phyloP scores from a whole-genome alignment of 2,113 vertebrate genomes.

The Microcebus jonahi region DNA sequence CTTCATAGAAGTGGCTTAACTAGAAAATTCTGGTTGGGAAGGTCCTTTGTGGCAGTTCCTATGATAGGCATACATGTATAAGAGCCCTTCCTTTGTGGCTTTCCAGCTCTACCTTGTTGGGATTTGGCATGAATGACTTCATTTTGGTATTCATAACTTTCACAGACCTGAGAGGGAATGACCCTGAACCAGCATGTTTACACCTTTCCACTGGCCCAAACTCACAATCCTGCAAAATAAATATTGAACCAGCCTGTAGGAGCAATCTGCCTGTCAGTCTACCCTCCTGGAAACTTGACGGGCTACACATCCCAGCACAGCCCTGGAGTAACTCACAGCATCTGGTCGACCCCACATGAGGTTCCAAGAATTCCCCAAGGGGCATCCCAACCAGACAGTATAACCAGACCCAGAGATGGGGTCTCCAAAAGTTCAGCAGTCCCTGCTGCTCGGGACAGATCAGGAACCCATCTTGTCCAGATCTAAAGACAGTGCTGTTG shows the following conservation, averaged over 20 bases:
- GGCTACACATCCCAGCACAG: not conserved
- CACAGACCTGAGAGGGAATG: not conserved
- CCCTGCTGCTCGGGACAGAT: not conserved
- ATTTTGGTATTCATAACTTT: not conserved
- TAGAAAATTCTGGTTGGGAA: not conserved
- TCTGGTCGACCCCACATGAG: not conserved
- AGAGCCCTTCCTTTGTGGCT: not conserved
- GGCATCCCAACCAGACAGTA: not conserved
- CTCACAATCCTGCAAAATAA: not conserved
- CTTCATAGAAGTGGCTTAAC: not conserved
- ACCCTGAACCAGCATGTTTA: not conserved
- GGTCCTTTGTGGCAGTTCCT: not conserved
- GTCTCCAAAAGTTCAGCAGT: not conserved
- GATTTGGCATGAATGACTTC: not conserved
- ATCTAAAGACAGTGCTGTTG: not conserved
- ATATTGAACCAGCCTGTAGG: not conserved
- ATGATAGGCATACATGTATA: not conserved
- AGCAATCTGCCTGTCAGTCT: not conserved
- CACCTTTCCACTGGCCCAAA: not conserved
- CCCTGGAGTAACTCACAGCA: not conserved
- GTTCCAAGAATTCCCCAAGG: not conserved
- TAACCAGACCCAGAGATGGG: not conserved
- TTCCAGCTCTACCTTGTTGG: not conserved
- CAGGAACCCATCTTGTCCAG: not conserved
- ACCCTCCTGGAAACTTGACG: not conserved